These are phyloP conservation scores for Latrodectus elegans DNA, from an alignment of 2,888 invertebrate species.

Conservation along the genomic window DNA sequence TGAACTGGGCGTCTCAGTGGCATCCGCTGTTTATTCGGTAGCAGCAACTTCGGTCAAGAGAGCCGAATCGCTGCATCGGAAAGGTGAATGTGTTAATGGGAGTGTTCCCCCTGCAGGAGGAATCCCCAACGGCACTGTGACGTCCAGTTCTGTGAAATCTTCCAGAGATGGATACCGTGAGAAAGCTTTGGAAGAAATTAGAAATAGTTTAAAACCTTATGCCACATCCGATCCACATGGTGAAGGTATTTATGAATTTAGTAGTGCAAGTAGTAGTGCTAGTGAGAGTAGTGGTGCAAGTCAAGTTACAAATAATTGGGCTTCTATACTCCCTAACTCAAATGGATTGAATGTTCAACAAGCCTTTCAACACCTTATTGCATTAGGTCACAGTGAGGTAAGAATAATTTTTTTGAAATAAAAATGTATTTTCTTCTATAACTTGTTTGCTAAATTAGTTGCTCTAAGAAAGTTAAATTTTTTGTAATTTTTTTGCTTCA, in stretches of 20 bases:
- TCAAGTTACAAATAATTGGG: constrained; percentile 56
- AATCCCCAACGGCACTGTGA: constrained; percentile 32
- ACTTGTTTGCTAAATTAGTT: too few relatives aligned
- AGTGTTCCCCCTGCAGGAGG: constrained; percentile 22
- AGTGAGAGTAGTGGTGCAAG: constrained; percentile 69
- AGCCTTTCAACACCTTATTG: constrained; percentile 78
- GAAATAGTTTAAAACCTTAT: constrained; percentile 87
- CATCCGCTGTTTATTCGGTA: constrained; percentile 54
- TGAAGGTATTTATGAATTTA: constrained; percentile 66
- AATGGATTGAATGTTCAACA: constrained; percentile 76
- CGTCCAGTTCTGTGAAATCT: constrained; percentile 66
- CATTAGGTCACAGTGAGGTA: constrained; percentile 86
- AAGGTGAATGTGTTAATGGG: constrained; percentile 46
- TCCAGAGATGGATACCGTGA: constrained; percentile 81
- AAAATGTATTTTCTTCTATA: too few relatives aligned
- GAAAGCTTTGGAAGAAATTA: constrained; percentile 89
- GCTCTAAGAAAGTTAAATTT: too few relatives aligned
- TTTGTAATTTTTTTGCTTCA: too few relatives aligned
- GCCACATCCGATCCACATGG: constrained; percentile 78
- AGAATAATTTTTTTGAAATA: constrained; percentile 62
- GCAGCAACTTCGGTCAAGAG: constrained; percentile 48
- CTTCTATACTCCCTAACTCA: constrained; percentile 24
- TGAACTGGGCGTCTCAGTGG: constrained; percentile 64
- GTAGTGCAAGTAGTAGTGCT: constrained; percentile 69
- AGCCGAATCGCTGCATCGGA: constrained; percentile 62